Evolutionary conservation across 2,888 invertebrate species (phyloP), one percentile per base, ranked within the genome.

Genomic region (Drosophila affinis): DNA sequence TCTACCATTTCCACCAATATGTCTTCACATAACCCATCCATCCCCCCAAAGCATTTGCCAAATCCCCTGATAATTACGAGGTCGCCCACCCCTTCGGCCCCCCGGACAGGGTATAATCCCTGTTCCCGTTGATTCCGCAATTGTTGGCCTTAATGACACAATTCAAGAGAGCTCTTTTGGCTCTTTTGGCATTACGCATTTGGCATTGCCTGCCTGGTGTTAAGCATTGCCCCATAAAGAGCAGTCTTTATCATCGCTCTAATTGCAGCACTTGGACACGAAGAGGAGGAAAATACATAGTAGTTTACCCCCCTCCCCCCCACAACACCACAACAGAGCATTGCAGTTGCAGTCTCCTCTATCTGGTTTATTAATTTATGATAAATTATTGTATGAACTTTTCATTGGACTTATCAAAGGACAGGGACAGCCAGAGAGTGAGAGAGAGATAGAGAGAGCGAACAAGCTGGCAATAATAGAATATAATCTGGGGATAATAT

Each of bases 401-500:
- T 65, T 51, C 44, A 45, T 39, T 10, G 58, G 46, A 51, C 39
- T n/a, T 7, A 39, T 39, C 14, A 39, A n/a, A 6, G 39, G 39
- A 39, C 39, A n/a, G 34, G 4, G 34, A 34, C 4, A n/a, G 12
- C 4, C 12, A 12, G 12, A 24, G 24, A 24, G 24, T 0, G 24
- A 24, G 24, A 24, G 5, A 24, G 24, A 24, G 24, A 24, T 0
- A 24, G 24, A 24, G 24, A 24, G 24, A 24, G 32, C 9, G 12
- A 2, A 6, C 1, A n/a, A 39, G 39, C 39, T n/a, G 39, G 3
- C n/a, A 39, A 39, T 39, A 39, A 39, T 39, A 39, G 49, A 21
- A n/a, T 17, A 45, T 67, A 68, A 67, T 57, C 57, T 46, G 24
- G 45, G 18, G 51, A 58, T 69, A 68, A 52, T 68, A 68, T 69